A percentile compares a stretch with the other conserved stretches of the same genome.
Evolutionary conservation across 1,140 invertebrate genomes (phyloP).

Genomic region (Drosophila guanche): DNA sequence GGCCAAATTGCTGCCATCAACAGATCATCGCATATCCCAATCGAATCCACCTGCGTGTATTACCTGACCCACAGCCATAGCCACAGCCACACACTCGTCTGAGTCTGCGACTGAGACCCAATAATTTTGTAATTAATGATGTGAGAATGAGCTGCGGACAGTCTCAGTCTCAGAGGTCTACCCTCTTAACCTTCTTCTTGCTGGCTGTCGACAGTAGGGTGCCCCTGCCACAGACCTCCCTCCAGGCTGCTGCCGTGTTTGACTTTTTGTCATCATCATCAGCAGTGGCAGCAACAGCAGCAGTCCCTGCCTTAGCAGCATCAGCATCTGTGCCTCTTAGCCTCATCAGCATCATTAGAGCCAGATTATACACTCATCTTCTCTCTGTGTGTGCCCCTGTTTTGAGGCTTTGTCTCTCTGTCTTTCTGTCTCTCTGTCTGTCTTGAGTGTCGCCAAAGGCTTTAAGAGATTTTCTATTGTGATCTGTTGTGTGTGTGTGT

Average conservation of each 20-base stretch:
- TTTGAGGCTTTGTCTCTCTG: constrained; percentile 13
- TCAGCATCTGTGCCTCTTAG: constrained; percentile 21
- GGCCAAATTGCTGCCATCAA: constrained; percentile 46
- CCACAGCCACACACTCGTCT: not conserved
- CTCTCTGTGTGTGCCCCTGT: constrained; percentile 25
- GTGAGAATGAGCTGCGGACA: constrained; percentile 77
- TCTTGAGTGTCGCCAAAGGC: constrained; percentile 54
- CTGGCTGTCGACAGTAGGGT: constrained; percentile 74
- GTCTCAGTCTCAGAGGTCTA: not conserved
- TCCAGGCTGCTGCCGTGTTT: constrained; percentile 66
- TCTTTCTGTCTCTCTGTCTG: constrained; percentile 3
- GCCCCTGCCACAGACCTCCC: constrained; percentile 52
- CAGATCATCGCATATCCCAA: not conserved
- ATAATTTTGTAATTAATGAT: constrained; percentile 82
- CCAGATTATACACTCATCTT: constrained; percentile 61
- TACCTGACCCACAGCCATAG: constrained; percentile 11
- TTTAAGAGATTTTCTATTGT: constrained; percentile 52
- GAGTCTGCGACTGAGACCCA: constrained; percentile 35
- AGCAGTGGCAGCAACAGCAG: constrained; percentile 25
- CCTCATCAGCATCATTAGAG: constrained; percentile 65
- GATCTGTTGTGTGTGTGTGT: constrained; percentile 11
- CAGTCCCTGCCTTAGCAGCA: constrained; percentile 38
- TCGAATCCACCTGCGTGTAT: constrained; percentile 59
- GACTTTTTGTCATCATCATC: constrained; percentile 74
- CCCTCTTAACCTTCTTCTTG: constrained; percentile 46